Conservation (phyloP, 2,797 vertebrate species). For the Epinephelus awoara region DNA sequence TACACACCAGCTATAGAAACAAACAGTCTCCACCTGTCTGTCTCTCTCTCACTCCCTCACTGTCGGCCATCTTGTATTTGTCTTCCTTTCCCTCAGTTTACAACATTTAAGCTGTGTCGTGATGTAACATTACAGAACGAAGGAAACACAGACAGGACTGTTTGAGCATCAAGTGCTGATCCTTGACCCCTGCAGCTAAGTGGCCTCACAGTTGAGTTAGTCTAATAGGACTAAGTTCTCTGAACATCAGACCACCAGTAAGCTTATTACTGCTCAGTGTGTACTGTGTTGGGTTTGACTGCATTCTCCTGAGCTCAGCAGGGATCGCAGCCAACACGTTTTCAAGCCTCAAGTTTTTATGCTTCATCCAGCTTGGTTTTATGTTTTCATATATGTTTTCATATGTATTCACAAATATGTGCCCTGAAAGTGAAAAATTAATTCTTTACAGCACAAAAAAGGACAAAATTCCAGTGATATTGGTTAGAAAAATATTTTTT, state of each 20-base stretch:
- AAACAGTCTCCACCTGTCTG: constrained; percentile 1
- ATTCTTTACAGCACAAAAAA: background rate
- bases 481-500: constrained; percentile 72
- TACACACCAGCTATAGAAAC: constrained; percentile 27
- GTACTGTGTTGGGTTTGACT: constrained; percentile 48
- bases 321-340: constrained; percentile 53
- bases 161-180: constrained; percentile 13
- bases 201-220: constrained; percentile 41
- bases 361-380: no score
- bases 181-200: constrained; percentile 22
- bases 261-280: constrained; percentile 57
- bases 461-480: background rate
- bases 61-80: background rate
- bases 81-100: background rate
- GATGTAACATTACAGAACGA: background rate
- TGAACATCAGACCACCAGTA: constrained; percentile 62
- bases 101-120: background rate
- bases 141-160: background rate
- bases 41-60: no score
- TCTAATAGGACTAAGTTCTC: constrained; percentile 56
- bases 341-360: constrained; percentile 24
- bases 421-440: background rate
- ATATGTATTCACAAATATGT: background rate
- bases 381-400: no score
- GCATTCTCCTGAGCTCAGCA: constrained; percentile 52